These are phyloP conservation scores for Semibalanus balanoides DNA, from an alignment of 1,140 invertebrate species.

Conservation along the genomic window DNA sequence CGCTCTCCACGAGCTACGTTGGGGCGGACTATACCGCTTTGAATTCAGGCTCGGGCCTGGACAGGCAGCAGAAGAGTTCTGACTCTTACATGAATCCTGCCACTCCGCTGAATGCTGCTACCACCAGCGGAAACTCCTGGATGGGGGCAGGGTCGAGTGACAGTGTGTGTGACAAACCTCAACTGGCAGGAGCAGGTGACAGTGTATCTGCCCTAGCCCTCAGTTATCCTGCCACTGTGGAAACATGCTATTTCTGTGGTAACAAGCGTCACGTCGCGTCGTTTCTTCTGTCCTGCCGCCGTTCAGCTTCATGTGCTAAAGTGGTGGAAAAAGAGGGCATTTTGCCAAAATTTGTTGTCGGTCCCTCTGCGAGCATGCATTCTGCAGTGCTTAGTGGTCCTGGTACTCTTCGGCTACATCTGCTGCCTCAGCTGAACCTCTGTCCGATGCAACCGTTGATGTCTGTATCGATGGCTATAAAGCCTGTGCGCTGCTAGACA, in stretches of 20 bases:
- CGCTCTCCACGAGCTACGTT: too few relatives aligned
- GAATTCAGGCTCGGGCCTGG: constrained; percentile 12
- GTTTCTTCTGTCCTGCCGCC: not conserved
- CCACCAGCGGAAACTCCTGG: not conserved
- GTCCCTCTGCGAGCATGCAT: not conserved
- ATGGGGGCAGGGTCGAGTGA: not conserved
- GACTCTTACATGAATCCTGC: not conserved
- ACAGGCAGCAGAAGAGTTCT: not conserved
- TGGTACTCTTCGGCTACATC: not conserved
- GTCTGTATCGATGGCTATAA: not conserved
- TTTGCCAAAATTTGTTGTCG: not conserved
- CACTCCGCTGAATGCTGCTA: too few relatives aligned
- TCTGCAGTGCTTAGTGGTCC: not conserved
- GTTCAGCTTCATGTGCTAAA: not conserved
- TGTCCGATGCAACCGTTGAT: not conserved
- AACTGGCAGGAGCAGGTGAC: not conserved
- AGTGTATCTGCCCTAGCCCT: not conserved
- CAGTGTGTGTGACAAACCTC: not conserved
- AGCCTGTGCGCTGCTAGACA: not conserved
- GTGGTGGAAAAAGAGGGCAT: not conserved
- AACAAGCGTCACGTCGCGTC: not conserved
- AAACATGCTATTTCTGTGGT: not conserved
- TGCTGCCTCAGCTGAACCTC: not conserved
- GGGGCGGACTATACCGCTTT: constrained; percentile 8
- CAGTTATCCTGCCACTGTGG: not conserved